Percentiles rank a stretch among this genome's conserved stretches.
phyloP scores from a whole-genome alignment of 2,113 vertebrate species.

The Typhlomys cinereus region DNA sequence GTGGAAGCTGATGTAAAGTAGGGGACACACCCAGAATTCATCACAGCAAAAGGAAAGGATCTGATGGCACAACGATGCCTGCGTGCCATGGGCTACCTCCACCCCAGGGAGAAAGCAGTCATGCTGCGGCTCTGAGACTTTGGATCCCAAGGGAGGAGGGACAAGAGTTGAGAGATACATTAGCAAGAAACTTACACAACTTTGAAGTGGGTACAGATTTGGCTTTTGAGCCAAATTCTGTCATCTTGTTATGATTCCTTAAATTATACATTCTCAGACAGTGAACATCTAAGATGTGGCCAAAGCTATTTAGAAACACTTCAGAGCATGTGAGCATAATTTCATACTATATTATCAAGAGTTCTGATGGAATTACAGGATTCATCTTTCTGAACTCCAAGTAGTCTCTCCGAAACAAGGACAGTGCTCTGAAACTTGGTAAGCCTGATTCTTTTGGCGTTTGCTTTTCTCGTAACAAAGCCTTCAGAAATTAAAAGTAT shows the following conservation, averaged over 20 bases:
- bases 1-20: not conserved
- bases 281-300: constrained; percentile 71
- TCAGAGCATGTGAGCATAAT: constrained; percentile 66
- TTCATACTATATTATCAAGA: constrained; percentile 62
- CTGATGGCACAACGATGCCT: not conserved
- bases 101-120: not conserved
- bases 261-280: constrained; percentile 79
- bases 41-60: not conserved
- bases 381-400: constrained; percentile 56
- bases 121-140: not conserved
- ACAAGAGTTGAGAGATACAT: not conserved
- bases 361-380: constrained; percentile 69
- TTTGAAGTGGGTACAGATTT: not conserved
- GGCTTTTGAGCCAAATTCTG: constrained; percentile 27
- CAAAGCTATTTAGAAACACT: constrained; percentile 72
- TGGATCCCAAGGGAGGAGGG: not conserved
- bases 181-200: not conserved
- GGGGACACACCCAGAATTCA: not conserved
- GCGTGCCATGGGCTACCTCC: not conserved
- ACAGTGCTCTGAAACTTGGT: constrained; percentile 38
- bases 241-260: constrained; percentile 47
- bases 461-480: constrained; percentile 61
- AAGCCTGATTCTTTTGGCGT: constrained; percentile 7
- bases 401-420: not conserved
- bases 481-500: constrained; percentile 61